These are phyloP conservation scores for Drosophila truncata DNA, from an alignment of 1,140 invertebrate genomes.

Conservation along the genomic window DNA sequence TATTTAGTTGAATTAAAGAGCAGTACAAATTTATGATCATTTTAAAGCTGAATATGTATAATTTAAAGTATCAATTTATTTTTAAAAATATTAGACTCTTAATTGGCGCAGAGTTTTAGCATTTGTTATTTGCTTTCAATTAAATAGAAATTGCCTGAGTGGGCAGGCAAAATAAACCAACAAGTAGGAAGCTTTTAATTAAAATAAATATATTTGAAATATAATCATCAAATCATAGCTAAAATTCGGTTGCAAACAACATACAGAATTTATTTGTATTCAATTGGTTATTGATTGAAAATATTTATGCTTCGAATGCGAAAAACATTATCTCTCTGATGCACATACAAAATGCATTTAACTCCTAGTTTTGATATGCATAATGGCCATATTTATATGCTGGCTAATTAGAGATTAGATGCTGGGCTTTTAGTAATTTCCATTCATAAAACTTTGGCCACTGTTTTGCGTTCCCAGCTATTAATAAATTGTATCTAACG, in stretches of 20 bases:
- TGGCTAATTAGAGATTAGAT: slow-evolving; percentile 17
- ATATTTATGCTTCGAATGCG: background rate
- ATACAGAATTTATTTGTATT: slow-evolving; percentile 1
- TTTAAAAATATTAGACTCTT: background rate
- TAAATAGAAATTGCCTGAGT: background rate
- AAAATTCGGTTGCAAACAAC: background rate
- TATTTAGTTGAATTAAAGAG: background rate
- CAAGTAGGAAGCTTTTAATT: background rate
- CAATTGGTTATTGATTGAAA: slow-evolving; percentile 1
- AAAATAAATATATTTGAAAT: slow-evolving; percentile 15
- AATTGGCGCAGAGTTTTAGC: background rate
- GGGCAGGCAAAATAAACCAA: background rate
- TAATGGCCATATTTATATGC: slow-evolving; percentile 3
- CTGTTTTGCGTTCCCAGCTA: background rate
- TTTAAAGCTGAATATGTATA: no score
- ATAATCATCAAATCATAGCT: background rate
- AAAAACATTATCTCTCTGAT: background rate
- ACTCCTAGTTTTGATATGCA: background rate
- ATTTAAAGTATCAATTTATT: no score
- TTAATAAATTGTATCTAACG: slow-evolving; percentile 15
- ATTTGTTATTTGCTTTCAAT: background rate
- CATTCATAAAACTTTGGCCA: slow-evolving; percentile 5
- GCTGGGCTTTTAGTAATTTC: slow-evolving; percentile 1
- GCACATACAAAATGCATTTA: slow-evolving; percentile 19
- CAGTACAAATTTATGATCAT: no score